phyloP scores from a whole-genome alignment of 2,113 vertebrate species.

The Melanerpes aurifrons region DNA sequence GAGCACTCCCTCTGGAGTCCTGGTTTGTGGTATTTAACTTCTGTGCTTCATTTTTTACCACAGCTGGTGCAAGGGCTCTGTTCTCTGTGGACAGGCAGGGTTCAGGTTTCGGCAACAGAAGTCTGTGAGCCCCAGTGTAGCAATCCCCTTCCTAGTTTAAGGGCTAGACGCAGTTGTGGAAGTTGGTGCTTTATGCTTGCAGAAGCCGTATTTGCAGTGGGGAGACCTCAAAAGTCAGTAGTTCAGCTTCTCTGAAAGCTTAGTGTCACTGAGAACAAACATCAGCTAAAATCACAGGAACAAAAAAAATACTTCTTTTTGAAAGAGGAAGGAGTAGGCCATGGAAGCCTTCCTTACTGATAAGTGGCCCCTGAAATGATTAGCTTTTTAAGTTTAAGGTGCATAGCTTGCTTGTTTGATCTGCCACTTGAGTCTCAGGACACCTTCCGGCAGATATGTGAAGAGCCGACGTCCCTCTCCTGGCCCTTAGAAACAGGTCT shows the following conservation, averaged over 20 bases:
- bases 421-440: background rate
- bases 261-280: background rate
- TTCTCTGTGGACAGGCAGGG: background rate
- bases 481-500: background rate
- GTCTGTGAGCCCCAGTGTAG: background rate
- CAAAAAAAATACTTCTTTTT: background rate
- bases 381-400: background rate
- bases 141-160: background rate
- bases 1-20: slow-evolving; percentile 18
- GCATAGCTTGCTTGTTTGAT: background rate
- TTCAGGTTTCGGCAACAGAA: slow-evolving; percentile 1
- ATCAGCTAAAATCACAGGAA: background rate
- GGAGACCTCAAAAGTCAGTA: background rate
- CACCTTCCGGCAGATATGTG: background rate
- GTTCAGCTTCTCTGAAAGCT: background rate
- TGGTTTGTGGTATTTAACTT: background rate
- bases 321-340: background rate
- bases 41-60: slow-evolving; percentile 12
- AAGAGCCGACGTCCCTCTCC: background rate
- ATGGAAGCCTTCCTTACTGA: background rate
- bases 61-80: slow-evolving; percentile 16
- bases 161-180: background rate
- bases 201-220: background rate
- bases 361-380: background rate
- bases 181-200: background rate